These are phyloP conservation scores for Lycodopsis pacificus DNA, from an alignment of 2,797 vertebrate species.

Conservation along the genomic window DNA sequence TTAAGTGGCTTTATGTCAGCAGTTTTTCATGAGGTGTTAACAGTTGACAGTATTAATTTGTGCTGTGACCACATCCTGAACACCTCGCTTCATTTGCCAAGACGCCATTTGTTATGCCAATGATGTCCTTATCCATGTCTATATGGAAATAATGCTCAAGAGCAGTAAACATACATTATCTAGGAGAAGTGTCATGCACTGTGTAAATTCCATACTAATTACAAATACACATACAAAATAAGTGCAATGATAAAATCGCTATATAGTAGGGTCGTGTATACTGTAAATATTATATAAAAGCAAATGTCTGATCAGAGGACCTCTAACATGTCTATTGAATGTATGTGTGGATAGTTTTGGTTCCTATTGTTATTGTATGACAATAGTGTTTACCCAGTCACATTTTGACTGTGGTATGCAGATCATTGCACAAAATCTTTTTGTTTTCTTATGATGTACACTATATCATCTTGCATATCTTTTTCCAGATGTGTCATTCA, in stretches of 20 bases:
- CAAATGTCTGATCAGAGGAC: conserved; percentile 48
- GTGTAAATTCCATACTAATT: conserved; percentile 42
- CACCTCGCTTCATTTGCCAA: conserved; percentile 52
- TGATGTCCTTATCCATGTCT: conserved; percentile 50
- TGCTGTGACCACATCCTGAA: conserved; percentile 59
- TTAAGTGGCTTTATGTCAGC: conserved; percentile 40
- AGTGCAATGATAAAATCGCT: conserved; percentile 67
- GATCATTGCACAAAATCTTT: conserved; percentile 71
- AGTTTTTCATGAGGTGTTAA: conserved; percentile 57
- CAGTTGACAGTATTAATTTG: conserved; percentile 63
- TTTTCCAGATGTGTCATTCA: conserved; percentile 35
- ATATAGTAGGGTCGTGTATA: conserved; percentile 45
- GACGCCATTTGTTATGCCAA: conserved; percentile 43
- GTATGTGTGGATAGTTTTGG: conserved; percentile 59
- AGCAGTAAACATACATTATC: conserved; percentile 8
- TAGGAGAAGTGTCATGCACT: conserved; percentile 45
- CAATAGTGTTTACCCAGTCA: conserved; percentile 38
- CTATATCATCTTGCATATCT: conserved; percentile 40
- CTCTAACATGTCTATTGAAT: conserved; percentile 71
- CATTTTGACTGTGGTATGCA: conserved; percentile 56
- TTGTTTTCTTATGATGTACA: conserved; percentile 43
- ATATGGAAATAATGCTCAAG: conserved; percentile 22
- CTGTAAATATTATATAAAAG: conserved; percentile 29
- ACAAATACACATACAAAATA: conserved; percentile 44
- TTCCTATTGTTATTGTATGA: conserved; percentile 44